Base-by-base conservation (phyloP, 1,140 invertebrate genomes). In the Lucilia sericata region DNA sequence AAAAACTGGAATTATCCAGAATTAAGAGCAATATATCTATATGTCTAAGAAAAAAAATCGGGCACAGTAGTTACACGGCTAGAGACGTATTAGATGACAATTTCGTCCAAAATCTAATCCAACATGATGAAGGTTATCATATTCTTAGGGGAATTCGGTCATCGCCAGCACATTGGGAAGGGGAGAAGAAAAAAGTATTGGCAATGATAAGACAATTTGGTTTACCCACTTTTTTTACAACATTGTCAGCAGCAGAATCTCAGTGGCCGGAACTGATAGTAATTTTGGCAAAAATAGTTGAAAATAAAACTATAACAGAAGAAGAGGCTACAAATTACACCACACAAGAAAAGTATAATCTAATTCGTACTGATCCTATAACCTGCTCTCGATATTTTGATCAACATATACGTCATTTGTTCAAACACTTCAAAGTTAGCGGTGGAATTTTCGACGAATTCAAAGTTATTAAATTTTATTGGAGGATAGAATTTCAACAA, bases 401-500 rank as follows among this genome's bases (percentile, higher is more conserved):
- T 13, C 42, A 82, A 34, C 70, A 81, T n/a, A 36, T 84, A 34
- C 36, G 84, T 10, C 78, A 70, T 60, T 36, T 84, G 4, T 82
- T 82, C 21, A 84, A 82, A 49, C 51, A 74, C 19, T 78, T 84
- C 17, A 85, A 83, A 83, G 17, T 7, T 14, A 74, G 75, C 14
- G 30, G 34, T 2, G 82, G 78, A n/a, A 82, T 86, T 51, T 86
- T 87, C 78, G 85, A 80, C 34, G 85, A 84, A 80, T 42, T 65
- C 47, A 42, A 82, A 21, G 75, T 88, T 0, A 86, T 81, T 51
- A 86, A 89, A 85, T 85, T 75, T 78, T 88, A 87, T 84, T 88
- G 86, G 84, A 86, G 88, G 78, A 90, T 92, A 74, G 91, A 92
- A 84, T 92, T 91, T 86, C 91, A 92, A 84, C 90, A 92, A 83